These are phyloP conservation scores for Heliconius melpomene DNA, from an alignment of 1,140 invertebrate species.

Conservation along the genomic window DNA sequence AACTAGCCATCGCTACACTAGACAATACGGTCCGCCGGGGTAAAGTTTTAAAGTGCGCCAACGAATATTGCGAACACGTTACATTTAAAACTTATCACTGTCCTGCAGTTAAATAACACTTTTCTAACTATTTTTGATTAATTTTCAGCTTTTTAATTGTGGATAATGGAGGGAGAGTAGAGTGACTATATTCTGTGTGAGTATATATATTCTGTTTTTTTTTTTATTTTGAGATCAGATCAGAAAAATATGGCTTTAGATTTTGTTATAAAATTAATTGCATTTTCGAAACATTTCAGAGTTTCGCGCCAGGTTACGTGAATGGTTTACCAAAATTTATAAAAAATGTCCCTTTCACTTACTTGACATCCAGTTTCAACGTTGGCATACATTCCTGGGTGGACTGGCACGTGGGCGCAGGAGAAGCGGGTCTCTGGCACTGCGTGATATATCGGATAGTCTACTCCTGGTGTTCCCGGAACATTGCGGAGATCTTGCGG, in stretches of 20 bases:
- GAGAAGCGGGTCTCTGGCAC: slow-evolving; percentile 90
- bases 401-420: slow-evolving; percentile 87
- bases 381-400: slow-evolving; percentile 93
- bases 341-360: slow-evolving; percentile 29
- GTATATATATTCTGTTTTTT: too few species aligned
- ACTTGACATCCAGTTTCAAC: slow-evolving; percentile 93
- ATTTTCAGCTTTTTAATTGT: not conserved
- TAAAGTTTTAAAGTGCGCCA: slow-evolving; percentile 4
- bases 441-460: slow-evolving; percentile 89
- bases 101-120: not conserved
- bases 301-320: too few species aligned
- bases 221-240: too few species aligned
- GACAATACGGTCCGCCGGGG: not conserved
- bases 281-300: too few species aligned
- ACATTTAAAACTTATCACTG: slow-evolving; percentile 7
- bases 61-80: slow-evolving; percentile 6
- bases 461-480: slow-evolving; percentile 88
- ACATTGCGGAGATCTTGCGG: slow-evolving; percentile 89
- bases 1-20: slow-evolving; percentile 4
- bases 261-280: too few species aligned
- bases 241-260: too few species aligned
- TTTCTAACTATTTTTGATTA: not conserved
- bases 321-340: too few species aligned
- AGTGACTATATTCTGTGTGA: too few species aligned
- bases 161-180: too few species aligned